These are phyloP conservation scores for Antrozous pallidus DNA, from an alignment of 2,797 vertebrate genomes.

Conservation along the genomic window DNA sequence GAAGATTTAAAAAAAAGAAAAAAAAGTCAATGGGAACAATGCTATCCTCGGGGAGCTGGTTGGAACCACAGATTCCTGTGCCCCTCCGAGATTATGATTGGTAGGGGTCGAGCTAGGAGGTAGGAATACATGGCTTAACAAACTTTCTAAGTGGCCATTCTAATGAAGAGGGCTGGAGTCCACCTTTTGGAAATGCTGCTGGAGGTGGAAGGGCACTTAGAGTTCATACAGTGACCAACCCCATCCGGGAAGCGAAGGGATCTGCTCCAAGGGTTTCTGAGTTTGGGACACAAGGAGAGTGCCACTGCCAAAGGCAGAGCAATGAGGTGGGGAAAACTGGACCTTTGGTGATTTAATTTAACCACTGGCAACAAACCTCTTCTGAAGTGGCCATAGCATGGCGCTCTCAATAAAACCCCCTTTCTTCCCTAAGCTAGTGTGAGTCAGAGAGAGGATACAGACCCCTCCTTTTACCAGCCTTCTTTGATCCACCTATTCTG, in stretches of 20 bases:
- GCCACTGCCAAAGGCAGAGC: neutral
- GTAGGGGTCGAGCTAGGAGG: neutral
- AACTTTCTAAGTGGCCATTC: neutral
- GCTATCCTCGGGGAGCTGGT: neutral
- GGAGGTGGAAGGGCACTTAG: neutral
- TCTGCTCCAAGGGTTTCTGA: neutral
- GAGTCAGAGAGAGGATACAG: neutral
- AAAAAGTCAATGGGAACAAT: neutral
- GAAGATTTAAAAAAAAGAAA: no score
- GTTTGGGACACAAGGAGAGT: neutral
- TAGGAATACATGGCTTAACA: neutral
- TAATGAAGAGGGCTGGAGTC: neutral
- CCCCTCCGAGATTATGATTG: neutral
- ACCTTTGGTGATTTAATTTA: neutral
- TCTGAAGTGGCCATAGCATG: neutral
- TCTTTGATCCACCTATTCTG: slow-evolving; percentile 48
- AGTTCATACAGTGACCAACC: neutral
- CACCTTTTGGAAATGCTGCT: neutral
- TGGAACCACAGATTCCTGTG: neutral
- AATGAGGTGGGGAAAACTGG: neutral
- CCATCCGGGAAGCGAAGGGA: neutral
- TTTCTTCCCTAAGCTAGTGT: neutral
- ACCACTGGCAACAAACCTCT: neutral
- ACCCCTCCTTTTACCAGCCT: neutral
- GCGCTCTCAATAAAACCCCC: neutral